Evolutionary conservation across 2,888 invertebrate genomes (phyloP).

Genomic region (Acanthosoma haemorrhoidale): DNA sequence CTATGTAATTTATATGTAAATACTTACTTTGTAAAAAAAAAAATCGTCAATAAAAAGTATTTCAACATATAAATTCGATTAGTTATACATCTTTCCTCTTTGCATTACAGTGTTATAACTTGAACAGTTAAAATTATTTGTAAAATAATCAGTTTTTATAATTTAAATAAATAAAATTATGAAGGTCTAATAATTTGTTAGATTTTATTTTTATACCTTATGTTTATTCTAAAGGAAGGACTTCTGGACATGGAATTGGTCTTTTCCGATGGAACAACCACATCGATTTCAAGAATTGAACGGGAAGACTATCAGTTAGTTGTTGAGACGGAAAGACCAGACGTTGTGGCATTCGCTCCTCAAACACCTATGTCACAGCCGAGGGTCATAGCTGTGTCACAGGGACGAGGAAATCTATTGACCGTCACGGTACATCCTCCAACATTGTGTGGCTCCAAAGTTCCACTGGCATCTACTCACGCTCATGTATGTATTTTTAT

Average conservation of each 20-base stretch:
- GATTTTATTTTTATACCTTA: conserved; percentile 16
- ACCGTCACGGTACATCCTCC: conserved; percentile 38
- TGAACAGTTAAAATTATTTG: no score
- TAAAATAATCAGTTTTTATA: no score
- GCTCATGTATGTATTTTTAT: conserved; percentile 39
- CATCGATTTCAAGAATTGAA: conserved; percentile 77
- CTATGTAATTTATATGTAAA: no score
- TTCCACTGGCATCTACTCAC: conserved; percentile 36
- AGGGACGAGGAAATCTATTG: conserved; percentile 75
- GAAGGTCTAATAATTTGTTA: not conserved
- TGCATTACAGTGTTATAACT: no score
- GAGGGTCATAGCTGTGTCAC: conserved; percentile 90
- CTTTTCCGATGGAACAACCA: conserved; percentile 83
- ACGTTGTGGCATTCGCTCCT: conserved; percentile 87
- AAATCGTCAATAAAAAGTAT: no score
- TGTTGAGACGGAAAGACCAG: conserved; percentile 83
- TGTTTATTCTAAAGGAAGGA: conserved; percentile 65
- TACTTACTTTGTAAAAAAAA: no score
- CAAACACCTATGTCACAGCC: conserved; percentile 86
- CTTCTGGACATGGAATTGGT: conserved; percentile 85
- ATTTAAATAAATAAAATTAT: no score
- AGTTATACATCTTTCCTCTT: no score
- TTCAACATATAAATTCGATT: no score
- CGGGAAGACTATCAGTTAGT: conserved; percentile 80
- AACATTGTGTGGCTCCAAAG: conserved; percentile 35